Base-by-base conservation (phyloP, 2,113 vertebrate species). In the Bubo blakistoni region DNA sequence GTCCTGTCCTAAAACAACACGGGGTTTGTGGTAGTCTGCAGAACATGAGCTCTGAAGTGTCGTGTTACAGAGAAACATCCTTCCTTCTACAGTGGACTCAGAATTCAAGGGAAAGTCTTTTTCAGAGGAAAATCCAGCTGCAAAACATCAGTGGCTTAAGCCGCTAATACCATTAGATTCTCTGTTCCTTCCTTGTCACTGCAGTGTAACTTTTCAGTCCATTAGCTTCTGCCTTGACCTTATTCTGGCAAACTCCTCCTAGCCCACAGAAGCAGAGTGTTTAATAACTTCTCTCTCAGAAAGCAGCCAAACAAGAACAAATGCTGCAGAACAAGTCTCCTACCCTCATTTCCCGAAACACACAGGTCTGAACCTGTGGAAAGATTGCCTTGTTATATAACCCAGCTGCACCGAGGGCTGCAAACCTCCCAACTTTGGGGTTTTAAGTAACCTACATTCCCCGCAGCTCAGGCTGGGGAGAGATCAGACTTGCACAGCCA, bases 141-240 rank as follows among this genome's bases (percentile, higher is more conserved):
- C 32, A 74, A 74, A 84, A 29, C 54, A 74, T 79, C 77, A n/a
- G 40, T 25, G 46, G 54, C 49, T 51, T n/a, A 46, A 54, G 49
- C 29, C 11, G 10, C 34, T 84, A 57, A 57, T 54, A 17, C 62
- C 30, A 25, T 57, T 13, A 36, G 34, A 15, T 38, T 32, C 54
- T 71, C 80, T 66, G 34, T 44, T 74, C 86, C 17, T 7, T 63
- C 27, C 61, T 63, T 93, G 83, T 92, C 80, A 20, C 80, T 54
- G 0, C 0, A 26, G 69, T 7, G 72, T 71, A 90, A 47, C 47
- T 67, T 92, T 30, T 44, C 34, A 54, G 72, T 78, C 80, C 86
- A 71, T 92, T 67, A 78, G 47, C 57, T 96, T 78, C 86, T 91
- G 67, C 46, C 69, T 93, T 93, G 93, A 77, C 88, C 83, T 93